Base-by-base conservation (phyloP, 2,113 vertebrate genomes). In the Typhlomys cinereus region DNA sequence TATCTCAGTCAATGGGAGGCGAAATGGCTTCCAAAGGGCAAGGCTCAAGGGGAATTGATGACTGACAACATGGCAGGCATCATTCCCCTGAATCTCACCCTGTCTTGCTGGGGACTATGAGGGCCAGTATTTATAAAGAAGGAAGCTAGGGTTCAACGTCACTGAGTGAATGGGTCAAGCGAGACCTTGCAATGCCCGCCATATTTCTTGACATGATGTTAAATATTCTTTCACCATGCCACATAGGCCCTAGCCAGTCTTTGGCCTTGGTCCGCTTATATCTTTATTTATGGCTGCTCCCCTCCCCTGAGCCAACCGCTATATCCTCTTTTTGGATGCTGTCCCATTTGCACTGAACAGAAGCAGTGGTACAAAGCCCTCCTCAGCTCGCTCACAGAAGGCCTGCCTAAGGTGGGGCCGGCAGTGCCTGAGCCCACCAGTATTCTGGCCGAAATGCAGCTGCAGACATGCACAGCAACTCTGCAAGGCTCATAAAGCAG, bases 401-500 rank as follows among this genome's bases (percentile, higher is more conserved):
- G 88, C 36, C 67, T 74, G 90, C 7, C 14, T 36, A 70, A 85
- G 81, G 93, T 82, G 34, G 69, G 69, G 89, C 71, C 89, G 82
- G 73, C 0, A 10, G 11, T 0, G 84, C 57, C 91, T 21, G 62
- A 66, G 39, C 61, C 79, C 79, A 10, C 52, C 66, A 80, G 85
- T 64, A 11, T 82, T 88, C 66, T 71, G 29, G 0, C 66, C 46
- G 79, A 70, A 17, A 11, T 59, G 85, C 85, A 81, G 94, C 94
- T 89, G 93, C 93, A 70, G 61, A 73, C 79, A 59, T 34, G 91
- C 78, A 70, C 50, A 29, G 31, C 1, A 6, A 29, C 76, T 83
- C 90, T 62, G 70, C 54, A 50, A 46, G 83, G 70, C 91, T 89
- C 83, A 59, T 83, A 95, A 93, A 92, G 96, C 96, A 88, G 86